These are phyloP conservation scores for Crotalus viridis DNA, from an alignment of 2,113 vertebrate genomes.

Conservation along the genomic window DNA sequence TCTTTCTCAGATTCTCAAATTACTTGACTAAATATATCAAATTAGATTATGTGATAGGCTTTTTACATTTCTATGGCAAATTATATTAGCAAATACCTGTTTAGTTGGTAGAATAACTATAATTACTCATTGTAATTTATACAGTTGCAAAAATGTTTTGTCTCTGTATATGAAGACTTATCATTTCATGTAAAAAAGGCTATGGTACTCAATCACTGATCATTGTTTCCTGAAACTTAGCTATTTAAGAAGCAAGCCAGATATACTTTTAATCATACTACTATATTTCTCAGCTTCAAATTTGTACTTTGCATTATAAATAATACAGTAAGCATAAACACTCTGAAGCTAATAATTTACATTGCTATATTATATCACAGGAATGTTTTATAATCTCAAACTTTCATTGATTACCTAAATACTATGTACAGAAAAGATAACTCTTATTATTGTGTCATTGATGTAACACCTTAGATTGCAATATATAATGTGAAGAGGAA, in stretches of 20 bases:
- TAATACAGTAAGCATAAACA: background rate
- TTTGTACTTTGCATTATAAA: background rate
- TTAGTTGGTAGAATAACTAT: background rate
- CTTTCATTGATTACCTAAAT: background rate
- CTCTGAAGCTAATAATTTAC: background rate
- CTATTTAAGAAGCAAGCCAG: background rate
- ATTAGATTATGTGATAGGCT: background rate
- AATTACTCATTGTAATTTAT: background rate
- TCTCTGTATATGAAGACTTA: background rate
- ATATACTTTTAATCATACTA: background rate
- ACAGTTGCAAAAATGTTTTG: background rate
- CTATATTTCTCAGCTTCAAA: background rate
- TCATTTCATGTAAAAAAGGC: background rate
- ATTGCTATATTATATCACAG: background rate
- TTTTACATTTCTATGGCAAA: background rate
- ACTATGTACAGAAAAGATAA: background rate
- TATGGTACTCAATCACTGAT: too few relatives aligned
- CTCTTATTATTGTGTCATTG: slow-evolving; percentile 47
- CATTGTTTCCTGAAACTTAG: background rate
- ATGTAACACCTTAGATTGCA: background rate
- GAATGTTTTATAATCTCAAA: background rate
- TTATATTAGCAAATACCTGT: background rate
- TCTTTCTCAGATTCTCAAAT: background rate
- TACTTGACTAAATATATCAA: background rate
- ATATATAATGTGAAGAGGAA: slow-evolving; percentile 39